A percentile compares a stretch with the other conserved stretches of the same genome.
phyloP scores from a whole-genome alignment of 2,797 vertebrate genomes.

The Pseudopleuronectes americanus region DNA sequence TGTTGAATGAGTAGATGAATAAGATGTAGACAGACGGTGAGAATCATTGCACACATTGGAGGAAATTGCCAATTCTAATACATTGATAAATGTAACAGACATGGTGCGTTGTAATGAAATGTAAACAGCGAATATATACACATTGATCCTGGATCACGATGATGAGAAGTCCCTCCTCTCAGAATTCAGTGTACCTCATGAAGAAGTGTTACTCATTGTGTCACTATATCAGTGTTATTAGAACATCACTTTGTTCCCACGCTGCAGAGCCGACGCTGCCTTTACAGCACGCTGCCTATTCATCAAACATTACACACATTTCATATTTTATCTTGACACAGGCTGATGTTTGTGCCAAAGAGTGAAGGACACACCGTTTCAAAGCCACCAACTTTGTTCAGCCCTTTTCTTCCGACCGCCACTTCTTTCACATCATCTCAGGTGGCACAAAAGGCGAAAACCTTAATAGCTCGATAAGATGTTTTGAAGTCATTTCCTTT shows the following conservation, averaged over 20 bases:
- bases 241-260: slow-evolving; percentile 6
- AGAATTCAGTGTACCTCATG: neutral
- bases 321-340: slow-evolving; percentile 22
- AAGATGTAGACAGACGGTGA: too few relatives aligned
- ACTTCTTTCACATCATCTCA: slow-evolving; percentile 26
- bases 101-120: neutral
- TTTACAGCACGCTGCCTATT: neutral
- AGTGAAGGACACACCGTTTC: slow-evolving; percentile 12
- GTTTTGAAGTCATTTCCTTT: slow-evolving; percentile 45
- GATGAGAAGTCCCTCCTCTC: neutral
- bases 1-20: too few relatives aligned
- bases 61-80: neutral
- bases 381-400: slow-evolving; percentile 23
- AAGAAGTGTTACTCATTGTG: neutral
- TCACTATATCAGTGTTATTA: neutral
- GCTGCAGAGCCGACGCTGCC: neutral
- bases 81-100: neutral
- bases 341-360: slow-evolving; percentile 8
- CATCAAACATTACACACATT: slow-evolving; percentile 13
- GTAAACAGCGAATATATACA: too few relatives aligned
- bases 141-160: too few relatives aligned
- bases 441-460: slow-evolving; percentile 54
- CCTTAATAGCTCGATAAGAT: slow-evolving; percentile 41
- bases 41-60: too few relatives aligned
- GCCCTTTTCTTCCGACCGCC: slow-evolving; percentile 38